Evolutionary conservation across 2,113 vertebrate species (phyloP).

Genomic region (Petrocephalus microphthalmus): DNA sequence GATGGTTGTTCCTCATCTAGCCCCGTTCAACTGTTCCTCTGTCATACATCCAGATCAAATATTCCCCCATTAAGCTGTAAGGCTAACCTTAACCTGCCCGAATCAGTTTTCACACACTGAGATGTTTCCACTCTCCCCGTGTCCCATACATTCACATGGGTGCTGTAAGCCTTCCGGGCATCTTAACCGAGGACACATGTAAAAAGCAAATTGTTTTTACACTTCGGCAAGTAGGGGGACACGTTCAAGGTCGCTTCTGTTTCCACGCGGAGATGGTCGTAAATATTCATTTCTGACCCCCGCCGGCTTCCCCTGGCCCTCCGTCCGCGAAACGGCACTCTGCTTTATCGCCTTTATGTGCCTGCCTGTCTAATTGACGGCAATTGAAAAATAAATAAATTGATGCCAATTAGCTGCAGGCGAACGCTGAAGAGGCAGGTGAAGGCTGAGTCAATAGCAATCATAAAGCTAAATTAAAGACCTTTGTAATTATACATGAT

Average conservation of each 20-base stretch:
- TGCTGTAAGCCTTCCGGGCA: conserved; percentile 32
- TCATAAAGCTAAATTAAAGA: conserved; percentile 23
- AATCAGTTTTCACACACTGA: neutral
- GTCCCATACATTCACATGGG: neutral
- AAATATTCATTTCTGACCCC: conserved; percentile 59
- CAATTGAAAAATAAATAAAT: conserved; percentile 15
- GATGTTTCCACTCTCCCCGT: neutral
- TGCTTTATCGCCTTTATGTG: conserved; percentile 38
- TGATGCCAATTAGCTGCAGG: conserved; percentile 37
- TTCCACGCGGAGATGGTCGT: conserved; percentile 48
- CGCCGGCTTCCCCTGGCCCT: conserved; percentile 36
- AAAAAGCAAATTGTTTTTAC: conserved; percentile 41
- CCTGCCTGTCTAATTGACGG: conserved; percentile 29
- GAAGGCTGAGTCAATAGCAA: conserved; percentile 15
- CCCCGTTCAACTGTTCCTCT: neutral
- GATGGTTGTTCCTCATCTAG: neutral
- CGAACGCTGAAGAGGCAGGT: conserved; percentile 14
- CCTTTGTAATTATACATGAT: conserved; percentile 6
- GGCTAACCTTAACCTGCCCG: neutral
- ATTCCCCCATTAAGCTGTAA: neutral
- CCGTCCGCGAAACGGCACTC: conserved; percentile 12
- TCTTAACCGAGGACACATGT: conserved; percentile 24
- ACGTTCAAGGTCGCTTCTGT: conserved; percentile 55
- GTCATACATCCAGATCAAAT: neutral
- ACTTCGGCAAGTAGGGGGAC: conserved; percentile 37